These are phyloP conservation scores for Sebastes flavidus DNA, from an alignment of 2,797 vertebrate species.

Conservation along the genomic window DNA sequence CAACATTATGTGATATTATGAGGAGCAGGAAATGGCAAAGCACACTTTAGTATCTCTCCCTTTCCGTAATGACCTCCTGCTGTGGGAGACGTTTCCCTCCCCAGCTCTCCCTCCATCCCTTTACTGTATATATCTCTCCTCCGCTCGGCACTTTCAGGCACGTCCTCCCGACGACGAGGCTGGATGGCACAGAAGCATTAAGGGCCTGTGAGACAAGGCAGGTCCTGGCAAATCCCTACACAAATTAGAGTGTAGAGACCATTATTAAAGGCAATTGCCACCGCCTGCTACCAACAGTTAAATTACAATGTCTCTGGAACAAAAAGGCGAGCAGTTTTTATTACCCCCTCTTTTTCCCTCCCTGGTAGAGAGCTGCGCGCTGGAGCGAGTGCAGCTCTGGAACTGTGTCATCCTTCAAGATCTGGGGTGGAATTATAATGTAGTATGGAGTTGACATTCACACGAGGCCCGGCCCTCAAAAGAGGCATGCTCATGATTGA, in stretches of 20 bases:
- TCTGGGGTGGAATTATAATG: constrained; percentile 54
- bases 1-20: constrained; percentile 55
- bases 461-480: constrained; percentile 45
- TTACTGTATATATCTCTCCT: constrained; percentile 12
- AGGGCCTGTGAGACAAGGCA: constrained; percentile 54
- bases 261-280: constrained; percentile 72
- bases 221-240: constrained; percentile 64
- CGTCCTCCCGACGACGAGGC: constrained; percentile 19
- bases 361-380: neutral
- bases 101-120: constrained; percentile 1
- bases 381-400: constrained; percentile 27
- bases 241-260: constrained; percentile 74
- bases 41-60: constrained; percentile 29
- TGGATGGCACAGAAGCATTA: constrained; percentile 58
- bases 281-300: constrained; percentile 65
- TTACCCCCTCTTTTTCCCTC: neutral
- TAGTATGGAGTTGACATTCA: constrained; percentile 35
- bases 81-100: constrained; percentile 27
- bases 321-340: constrained; percentile 60
- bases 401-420: constrained; percentile 44
- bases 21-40: constrained; percentile 52
- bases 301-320: constrained; percentile 69
- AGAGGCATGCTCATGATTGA: constrained; percentile 57
- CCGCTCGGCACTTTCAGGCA: constrained; percentile 15
- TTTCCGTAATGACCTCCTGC: constrained; percentile 40